Evolutionary conservation across 1,140 invertebrate species (phyloP).

Genomic region (Pachypsylla venusta): DNA sequence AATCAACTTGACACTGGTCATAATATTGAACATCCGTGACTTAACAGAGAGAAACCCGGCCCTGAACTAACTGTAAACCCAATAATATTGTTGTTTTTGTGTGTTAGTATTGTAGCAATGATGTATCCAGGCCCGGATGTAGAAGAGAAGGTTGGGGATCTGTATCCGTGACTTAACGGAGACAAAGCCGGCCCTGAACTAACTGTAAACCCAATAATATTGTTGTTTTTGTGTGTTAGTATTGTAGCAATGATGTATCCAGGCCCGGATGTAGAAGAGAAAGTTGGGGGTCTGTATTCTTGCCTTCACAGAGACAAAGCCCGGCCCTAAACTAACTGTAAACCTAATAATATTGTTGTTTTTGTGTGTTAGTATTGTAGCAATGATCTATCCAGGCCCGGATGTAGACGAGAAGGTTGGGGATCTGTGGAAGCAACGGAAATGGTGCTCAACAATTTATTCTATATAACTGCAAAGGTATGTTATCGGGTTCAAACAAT

Average conservation of each 20-base stretch:
- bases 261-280: conserved; percentile 50
- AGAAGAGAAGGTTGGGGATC: conserved; percentile 89
- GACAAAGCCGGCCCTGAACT: too few species aligned
- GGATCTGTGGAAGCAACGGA: conserved; percentile 97
- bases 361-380: conserved; percentile 47
- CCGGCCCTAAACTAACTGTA: too few species aligned
- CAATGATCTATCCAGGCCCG: conserved; percentile 43
- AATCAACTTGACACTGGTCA: too few species aligned
- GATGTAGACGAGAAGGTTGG: conserved; percentile 70
- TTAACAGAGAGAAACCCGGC: too few species aligned
- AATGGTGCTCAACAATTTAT: conserved; percentile 97
- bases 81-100: conserved; percentile 14
- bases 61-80: too few species aligned
- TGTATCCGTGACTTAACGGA: too few species aligned
- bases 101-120: conserved; percentile 51
- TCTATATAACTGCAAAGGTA: conserved; percentile 94
- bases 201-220: too few species aligned
- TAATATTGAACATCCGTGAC: too few species aligned
- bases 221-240: conserved; percentile 34
- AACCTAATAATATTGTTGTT: too few species aligned
- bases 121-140: conserved; percentile 40
- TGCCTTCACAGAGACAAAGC: too few species aligned
- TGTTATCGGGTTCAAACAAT: conserved; percentile 14
- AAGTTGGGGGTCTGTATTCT: conserved; percentile 93
- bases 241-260: conserved; percentile 51